Conservation (phyloP, 1,140 invertebrate species). For the Camponotus pennsylvanicus region DNA sequence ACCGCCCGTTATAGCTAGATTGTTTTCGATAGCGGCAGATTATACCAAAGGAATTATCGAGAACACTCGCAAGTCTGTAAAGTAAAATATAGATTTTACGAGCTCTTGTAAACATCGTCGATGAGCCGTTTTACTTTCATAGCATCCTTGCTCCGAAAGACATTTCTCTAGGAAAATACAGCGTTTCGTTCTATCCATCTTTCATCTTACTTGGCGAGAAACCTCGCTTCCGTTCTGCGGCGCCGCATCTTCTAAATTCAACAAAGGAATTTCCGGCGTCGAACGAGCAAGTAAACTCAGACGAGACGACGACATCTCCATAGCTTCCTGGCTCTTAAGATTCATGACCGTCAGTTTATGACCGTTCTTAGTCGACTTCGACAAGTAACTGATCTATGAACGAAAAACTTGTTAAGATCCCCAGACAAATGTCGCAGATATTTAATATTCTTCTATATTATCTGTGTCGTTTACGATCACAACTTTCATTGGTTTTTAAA, state of each 20-base stretch:
- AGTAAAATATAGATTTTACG: neutral
- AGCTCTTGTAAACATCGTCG: neutral
- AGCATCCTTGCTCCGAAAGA: neutral
- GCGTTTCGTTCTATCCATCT: conserved; percentile 7
- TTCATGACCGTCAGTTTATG: conserved; percentile 53
- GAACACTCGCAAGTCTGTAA: conserved; percentile 16
- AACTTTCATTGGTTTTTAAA: conserved; percentile 17
- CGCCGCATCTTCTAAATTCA: conserved; percentile 20
- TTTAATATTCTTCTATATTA: neutral
- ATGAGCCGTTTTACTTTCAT: neutral
- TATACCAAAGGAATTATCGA: neutral
- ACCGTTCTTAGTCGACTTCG: conserved; percentile 8
- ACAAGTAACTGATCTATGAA: conserved; percentile 23
- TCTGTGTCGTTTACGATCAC: conserved; percentile 17
- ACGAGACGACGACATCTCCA: conserved; percentile 21
- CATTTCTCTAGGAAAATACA: neutral
- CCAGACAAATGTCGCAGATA: conserved; percentile 8
- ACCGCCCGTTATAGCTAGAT: conserved; percentile 35
- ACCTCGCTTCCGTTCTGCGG: conserved; percentile 22
- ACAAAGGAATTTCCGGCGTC: conserved; percentile 41
- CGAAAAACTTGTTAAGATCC: conserved; percentile 41
- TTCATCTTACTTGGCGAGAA: conserved; percentile 34
- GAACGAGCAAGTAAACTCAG: neutral
- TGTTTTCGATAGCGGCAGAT: conserved; percentile 50
- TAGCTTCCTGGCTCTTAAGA: conserved; percentile 34